A percentile compares a stretch with the other conserved stretches of the same genome.
phyloP scores from a whole-genome alignment of 2,113 vertebrate genomes.

The Collichthys lucidus region DNA sequence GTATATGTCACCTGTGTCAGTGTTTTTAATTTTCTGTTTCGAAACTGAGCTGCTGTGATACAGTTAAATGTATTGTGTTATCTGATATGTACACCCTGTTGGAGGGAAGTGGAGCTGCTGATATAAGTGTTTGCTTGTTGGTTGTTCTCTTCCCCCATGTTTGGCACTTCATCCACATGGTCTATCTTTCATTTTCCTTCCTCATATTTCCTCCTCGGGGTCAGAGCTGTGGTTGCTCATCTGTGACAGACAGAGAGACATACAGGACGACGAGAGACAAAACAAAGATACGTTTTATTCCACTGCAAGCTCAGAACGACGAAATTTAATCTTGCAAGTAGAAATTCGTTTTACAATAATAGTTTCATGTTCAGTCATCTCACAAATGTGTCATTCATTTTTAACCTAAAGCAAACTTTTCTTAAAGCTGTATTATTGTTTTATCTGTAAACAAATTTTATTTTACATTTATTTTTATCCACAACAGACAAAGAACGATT shows the following conservation, averaged over 20 bases:
- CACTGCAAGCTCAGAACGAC: slow-evolving; percentile 53
- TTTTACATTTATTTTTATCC: background rate
- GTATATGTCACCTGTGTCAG: background rate
- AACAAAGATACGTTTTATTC: slow-evolving; percentile 55
- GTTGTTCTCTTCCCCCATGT: slow-evolving; percentile 79
- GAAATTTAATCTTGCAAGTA: slow-evolving; percentile 15
- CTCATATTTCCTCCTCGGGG: slow-evolving; percentile 85
- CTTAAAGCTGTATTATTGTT: background rate
- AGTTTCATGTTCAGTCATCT: background rate
- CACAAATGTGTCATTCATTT: background rate
- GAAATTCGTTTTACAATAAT: slow-evolving; percentile 26
- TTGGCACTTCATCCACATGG: slow-evolving; percentile 71
- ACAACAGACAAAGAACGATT: background rate
- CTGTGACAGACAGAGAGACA: slow-evolving; percentile 69
- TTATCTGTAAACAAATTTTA: background rate
- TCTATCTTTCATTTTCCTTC: slow-evolving; percentile 43
- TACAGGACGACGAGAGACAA: slow-evolving; percentile 21
- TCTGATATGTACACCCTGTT: slow-evolving; percentile 59
- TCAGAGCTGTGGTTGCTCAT: slow-evolving; percentile 84
- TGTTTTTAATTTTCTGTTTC: slow-evolving; percentile 15
- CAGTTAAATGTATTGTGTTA: slow-evolving; percentile 33
- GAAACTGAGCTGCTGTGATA: slow-evolving; percentile 44
- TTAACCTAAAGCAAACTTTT: background rate
- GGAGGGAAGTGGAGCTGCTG: slow-evolving; percentile 38
- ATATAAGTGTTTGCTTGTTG: slow-evolving; percentile 51